phyloP scores from a whole-genome alignment of 2,797 vertebrate genomes.

The Anisognathus igniventris region DNA sequence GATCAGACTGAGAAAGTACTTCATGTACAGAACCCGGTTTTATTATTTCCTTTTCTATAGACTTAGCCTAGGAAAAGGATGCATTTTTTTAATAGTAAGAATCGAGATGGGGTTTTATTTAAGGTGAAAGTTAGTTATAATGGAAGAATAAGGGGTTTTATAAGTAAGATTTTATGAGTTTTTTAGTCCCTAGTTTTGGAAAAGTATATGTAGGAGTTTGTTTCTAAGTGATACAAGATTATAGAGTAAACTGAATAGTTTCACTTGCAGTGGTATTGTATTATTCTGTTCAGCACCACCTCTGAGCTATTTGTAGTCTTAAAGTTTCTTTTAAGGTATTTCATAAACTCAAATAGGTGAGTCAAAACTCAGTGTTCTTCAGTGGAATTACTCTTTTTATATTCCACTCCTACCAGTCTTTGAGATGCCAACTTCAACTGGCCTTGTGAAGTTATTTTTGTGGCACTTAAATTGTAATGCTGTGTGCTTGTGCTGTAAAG shows the following conservation, averaged over 20 bases:
- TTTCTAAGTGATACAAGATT: background rate
- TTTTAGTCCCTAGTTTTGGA: background rate
- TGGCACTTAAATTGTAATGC: background rate
- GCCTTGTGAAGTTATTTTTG: background rate
- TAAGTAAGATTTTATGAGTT: background rate
- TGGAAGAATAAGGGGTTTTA: background rate
- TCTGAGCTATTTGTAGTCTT: background rate
- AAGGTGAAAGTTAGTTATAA: background rate
- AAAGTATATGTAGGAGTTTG: background rate
- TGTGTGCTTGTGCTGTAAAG: background rate
- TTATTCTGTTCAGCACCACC: background rate
- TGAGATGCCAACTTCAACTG: background rate
- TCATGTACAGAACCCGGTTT: background rate
- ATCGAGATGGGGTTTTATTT: background rate
- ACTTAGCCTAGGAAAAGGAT: background rate
- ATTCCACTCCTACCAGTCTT: background rate
- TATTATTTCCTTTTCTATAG: background rate
- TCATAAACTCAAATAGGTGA: background rate
- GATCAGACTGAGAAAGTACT: background rate
- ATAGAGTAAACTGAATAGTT: background rate
- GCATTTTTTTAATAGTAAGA: background rate
- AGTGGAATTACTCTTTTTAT: background rate
- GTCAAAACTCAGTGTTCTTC: background rate
- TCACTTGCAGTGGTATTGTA: background rate
- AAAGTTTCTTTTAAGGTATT: background rate